Conservation (phyloP, 2,888 invertebrate genomes). For the Pterostichus niger region DNA sequence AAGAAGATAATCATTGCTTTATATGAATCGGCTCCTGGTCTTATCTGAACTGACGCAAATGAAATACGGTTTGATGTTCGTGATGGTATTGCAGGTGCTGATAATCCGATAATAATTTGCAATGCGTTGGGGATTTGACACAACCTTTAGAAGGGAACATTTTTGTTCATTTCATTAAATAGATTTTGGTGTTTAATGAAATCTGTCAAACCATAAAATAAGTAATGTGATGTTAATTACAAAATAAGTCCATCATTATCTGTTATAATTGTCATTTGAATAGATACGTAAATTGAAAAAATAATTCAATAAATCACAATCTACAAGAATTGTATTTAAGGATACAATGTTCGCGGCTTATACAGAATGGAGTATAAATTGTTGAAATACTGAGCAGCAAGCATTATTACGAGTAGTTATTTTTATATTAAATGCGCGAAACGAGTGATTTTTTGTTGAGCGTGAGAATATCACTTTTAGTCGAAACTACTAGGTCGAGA, state of each 20-base stretch:
- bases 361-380: too few relatives aligned
- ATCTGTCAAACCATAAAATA: not conserved
- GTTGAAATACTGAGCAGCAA: too few relatives aligned
- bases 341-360: too few relatives aligned
- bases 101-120: constrained; percentile 43
- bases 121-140: constrained; percentile 6
- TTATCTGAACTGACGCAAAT: not conserved
- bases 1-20: constrained; percentile 56
- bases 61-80: not conserved
- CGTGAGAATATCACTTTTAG: too few relatives aligned
- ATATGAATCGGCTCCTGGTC: constrained; percentile 33
- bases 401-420: too few relatives aligned
- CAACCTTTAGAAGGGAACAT: not conserved
- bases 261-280: not conserved
- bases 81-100: constrained; percentile 36
- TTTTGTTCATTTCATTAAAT: not conserved
- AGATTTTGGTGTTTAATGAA: constrained; percentile 4
- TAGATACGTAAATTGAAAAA: too few relatives aligned
- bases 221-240: not conserved
- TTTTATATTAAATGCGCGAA: too few relatives aligned
- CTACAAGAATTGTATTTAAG: too few relatives aligned
- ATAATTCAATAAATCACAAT: too few relatives aligned
- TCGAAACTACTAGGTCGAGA: too few relatives aligned
- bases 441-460: too few relatives aligned
- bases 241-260: not conserved